These are phyloP conservation scores for Diabrotica undecimpunctata DNA, from an alignment of 1,140 invertebrate genomes.

Conservation along the genomic window DNA sequence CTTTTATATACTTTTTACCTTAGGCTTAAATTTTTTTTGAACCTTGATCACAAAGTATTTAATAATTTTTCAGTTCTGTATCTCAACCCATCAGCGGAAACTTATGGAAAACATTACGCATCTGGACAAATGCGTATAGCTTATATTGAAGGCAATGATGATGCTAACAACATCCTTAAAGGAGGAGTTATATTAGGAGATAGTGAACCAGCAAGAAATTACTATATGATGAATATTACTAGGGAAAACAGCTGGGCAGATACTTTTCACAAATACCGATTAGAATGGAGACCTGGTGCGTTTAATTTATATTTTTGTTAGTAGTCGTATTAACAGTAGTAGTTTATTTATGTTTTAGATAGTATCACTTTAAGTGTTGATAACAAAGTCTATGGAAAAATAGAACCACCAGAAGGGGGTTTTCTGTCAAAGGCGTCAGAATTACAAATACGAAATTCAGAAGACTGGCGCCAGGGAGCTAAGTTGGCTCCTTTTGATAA, in stretches of 20 bases:
- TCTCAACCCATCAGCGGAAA: slow-evolving; percentile 52
- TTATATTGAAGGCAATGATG: slow-evolving; percentile 50
- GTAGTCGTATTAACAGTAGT: no score
- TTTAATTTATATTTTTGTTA: neutral
- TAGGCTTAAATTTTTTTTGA: no score
- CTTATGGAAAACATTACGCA: slow-evolving; percentile 53
- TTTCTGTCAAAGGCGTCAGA: slow-evolving; percentile 32
- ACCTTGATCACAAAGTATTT: no score
- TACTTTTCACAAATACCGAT: slow-evolving; percentile 57
- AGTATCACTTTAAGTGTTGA: slow-evolving; percentile 52
- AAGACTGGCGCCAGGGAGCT: slow-evolving; percentile 45
- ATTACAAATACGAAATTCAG: slow-evolving; percentile 35
- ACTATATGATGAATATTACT: slow-evolving; percentile 47
- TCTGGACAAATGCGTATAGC: slow-evolving; percentile 51
- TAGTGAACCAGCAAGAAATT: slow-evolving; percentile 44
- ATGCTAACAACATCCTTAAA: slow-evolving; percentile 40
- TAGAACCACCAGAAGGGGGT: slow-evolving; percentile 41
- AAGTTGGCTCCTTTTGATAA: slow-evolving; percentile 69
- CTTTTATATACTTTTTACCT: no score
- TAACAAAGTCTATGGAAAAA: slow-evolving; percentile 49
- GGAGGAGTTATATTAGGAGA: slow-evolving; percentile 46
- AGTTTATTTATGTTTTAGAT: slow-evolving; percentile 15
- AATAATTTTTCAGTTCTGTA: slow-evolving; percentile 54
- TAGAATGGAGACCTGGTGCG: slow-evolving; percentile 59
- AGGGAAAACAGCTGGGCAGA: slow-evolving; percentile 52